Evolutionary conservation across 2,888 invertebrate genomes (phyloP), one percentile per base, ranked within the genome.

Genomic region (Cephonodes hylas): DNA sequence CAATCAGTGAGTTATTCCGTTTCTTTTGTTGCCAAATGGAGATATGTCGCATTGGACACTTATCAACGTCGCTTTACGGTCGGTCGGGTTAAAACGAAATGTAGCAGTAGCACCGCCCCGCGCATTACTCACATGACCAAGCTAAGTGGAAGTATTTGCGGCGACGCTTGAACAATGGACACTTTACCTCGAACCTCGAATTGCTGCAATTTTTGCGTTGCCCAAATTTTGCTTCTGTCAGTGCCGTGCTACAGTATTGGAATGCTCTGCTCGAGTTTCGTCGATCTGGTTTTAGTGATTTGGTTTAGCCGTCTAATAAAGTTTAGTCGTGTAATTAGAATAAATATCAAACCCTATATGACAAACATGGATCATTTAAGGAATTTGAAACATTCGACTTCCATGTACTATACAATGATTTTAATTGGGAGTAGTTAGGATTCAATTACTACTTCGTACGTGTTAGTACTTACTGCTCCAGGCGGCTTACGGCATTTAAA

Each of bases 111-210:
- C 74, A 72, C 76, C 76, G 72, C 75, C 79, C 73, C 72, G 67
- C 64, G 68, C 80, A 88, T 89, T 88, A 86, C 82, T 88, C 84
- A 84, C 79, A 75, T 64, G 74, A 73, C 80, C 75, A 74, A 83
- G 78, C 83, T 84, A 81, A 83, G 84, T 82, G 76, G 82, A 85
- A 84, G 81, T 84, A 85, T 87, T 84, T 86, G 81, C 75, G 84
- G 83, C 67, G 67, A 70, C 76, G 67, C 71, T 77, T 77, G 77
- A 82, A 82, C 80, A 81, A 83, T 82, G 81, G 79, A 77, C 75
- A 77, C 69, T 70, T 76, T 77, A 73, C 4, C n/a, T 42, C 15
- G 20, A 69, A 73, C 4, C n/a, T 42, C 15, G 20, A 69, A 64
- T 66, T 45, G 42, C 64, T 48, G 67, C 74, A 75, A 74, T 76